Percentiles rank a stretch among this genome's conserved stretches.
Evolutionary conservation across 2,797 vertebrate species (phyloP).

Genomic region (Cercopithecus hamlyni): DNA sequence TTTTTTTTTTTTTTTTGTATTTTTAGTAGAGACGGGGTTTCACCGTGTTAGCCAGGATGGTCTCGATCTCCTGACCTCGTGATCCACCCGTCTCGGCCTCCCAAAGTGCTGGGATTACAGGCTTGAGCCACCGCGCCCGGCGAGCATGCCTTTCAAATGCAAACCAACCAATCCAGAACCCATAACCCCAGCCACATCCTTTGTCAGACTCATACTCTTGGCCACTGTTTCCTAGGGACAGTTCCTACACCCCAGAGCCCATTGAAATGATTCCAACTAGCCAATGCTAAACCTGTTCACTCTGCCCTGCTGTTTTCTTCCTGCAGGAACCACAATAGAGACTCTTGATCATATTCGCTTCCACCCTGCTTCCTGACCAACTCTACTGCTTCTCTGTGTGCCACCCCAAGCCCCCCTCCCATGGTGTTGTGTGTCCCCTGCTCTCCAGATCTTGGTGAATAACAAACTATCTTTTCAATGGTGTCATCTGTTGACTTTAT

Average conservation of each 20-base stretch:
- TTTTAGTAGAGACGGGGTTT: not conserved
- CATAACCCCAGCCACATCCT: not conserved
- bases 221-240: not conserved
- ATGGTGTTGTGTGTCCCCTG: rapidly evolving
- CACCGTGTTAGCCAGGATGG: no score
- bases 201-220: not conserved
- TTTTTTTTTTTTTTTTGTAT: no score
- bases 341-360: not conserved
- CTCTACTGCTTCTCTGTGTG: not conserved
- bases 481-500: not conserved
- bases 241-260: rapidly evolving
- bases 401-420: no score
- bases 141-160: not conserved
- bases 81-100: not conserved
- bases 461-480: not conserved
- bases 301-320: not conserved
- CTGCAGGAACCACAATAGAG: not conserved
- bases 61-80: no score
- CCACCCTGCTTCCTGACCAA: not conserved
- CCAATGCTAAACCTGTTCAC: not conserved
- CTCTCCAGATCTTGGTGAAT: not conserved
- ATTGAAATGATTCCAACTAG: not conserved
- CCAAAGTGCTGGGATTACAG: not conserved
- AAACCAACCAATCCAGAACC: not conserved
- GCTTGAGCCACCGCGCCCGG: no score